phyloP scores from a whole-genome alignment of 2,797 vertebrate species.

The Platalea minor region DNA sequence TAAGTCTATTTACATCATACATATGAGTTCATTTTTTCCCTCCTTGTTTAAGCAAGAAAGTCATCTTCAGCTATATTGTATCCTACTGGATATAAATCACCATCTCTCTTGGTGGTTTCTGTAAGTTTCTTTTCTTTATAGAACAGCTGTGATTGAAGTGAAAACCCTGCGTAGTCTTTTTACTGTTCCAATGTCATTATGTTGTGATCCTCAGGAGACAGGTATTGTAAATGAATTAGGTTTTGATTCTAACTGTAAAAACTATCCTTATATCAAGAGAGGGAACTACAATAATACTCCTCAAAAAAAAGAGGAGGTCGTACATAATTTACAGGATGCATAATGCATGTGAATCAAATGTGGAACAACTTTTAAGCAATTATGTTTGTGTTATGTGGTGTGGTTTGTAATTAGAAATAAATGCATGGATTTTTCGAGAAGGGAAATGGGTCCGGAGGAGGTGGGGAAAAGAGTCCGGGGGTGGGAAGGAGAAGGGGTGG shows the following conservation, averaged over 20 bases:
- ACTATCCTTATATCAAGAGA: slow-evolving; percentile 62
- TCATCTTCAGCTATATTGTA: slow-evolving; percentile 67
- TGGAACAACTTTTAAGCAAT: slow-evolving; percentile 79
- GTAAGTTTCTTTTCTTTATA: slow-evolving; percentile 61
- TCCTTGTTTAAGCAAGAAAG: slow-evolving; percentile 74
- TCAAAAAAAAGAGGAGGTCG: slow-evolving; percentile 34
- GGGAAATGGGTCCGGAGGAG: background rate
- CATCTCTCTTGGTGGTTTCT: slow-evolving; percentile 69
- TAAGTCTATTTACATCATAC: slow-evolving; percentile 73
- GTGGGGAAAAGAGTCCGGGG: background rate
- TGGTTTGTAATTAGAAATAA: slow-evolving; percentile 67
- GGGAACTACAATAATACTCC: slow-evolving; percentile 52
- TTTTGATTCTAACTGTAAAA: slow-evolving; percentile 71
- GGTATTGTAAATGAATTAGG: slow-evolving; percentile 71
- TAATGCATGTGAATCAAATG: slow-evolving; percentile 76
- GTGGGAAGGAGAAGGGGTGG: background rate
- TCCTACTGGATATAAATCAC: slow-evolving; percentile 74
- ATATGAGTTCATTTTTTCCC: slow-evolving; percentile 70
- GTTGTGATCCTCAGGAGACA: slow-evolving; percentile 71
- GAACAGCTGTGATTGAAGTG: slow-evolving; percentile 74
- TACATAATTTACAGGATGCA: slow-evolving; percentile 76
- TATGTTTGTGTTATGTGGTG: slow-evolving; percentile 75
- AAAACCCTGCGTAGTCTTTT: slow-evolving; percentile 60
- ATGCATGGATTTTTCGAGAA: slow-evolving; percentile 61
- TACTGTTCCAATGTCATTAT: slow-evolving; percentile 71